These are phyloP conservation scores for Amphipoea oculea DNA, from an alignment of 2,888 invertebrate species.

Conservation along the genomic window DNA sequence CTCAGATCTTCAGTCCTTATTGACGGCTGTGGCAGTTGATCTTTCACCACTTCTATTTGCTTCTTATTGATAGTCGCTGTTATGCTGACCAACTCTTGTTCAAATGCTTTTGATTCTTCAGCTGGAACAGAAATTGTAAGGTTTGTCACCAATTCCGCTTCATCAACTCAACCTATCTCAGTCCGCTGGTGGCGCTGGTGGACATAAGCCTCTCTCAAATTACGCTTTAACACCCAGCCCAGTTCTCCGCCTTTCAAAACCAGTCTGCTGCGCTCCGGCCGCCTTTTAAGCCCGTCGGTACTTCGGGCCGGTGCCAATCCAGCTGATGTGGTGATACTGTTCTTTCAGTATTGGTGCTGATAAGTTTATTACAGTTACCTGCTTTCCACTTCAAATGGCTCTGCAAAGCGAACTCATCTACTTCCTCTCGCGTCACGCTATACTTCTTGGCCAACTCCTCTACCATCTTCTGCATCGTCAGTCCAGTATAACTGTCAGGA, in stretches of 20 bases:
- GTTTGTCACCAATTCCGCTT: background rate
- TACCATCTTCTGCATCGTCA: conserved; percentile 97
- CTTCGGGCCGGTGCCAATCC: background rate
- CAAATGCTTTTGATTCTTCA: conserved; percentile 95
- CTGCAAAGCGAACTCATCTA: conserved; percentile 94
- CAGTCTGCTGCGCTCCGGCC: background rate
- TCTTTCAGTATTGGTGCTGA: background rate
- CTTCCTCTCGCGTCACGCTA: conserved; percentile 93
- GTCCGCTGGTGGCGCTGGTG: background rate
- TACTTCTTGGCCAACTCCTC: conserved; percentile 95
- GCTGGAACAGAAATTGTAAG: conserved; percentile 89
- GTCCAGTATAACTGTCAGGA: conserved; percentile 95
- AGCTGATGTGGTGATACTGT: background rate
- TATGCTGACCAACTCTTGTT: conserved; percentile 95
- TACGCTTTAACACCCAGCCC: background rate
- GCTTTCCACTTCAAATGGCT: conserved; percentile 96
- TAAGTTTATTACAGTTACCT: conserved; percentile 81
- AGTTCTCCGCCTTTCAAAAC: background rate
- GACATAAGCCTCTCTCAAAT: background rate
- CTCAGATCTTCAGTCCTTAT: conserved; percentile 94
- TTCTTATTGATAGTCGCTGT: conserved; percentile 94
- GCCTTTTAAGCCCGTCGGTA: background rate
- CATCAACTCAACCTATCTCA: background rate
- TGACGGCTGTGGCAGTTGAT: conserved; percentile 95
- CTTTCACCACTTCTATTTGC: conserved; percentile 93